Evolutionary conservation across 2,797 vertebrate species (phyloP).

Genomic region (Ctenochaetus hawaiiensis): DNA sequence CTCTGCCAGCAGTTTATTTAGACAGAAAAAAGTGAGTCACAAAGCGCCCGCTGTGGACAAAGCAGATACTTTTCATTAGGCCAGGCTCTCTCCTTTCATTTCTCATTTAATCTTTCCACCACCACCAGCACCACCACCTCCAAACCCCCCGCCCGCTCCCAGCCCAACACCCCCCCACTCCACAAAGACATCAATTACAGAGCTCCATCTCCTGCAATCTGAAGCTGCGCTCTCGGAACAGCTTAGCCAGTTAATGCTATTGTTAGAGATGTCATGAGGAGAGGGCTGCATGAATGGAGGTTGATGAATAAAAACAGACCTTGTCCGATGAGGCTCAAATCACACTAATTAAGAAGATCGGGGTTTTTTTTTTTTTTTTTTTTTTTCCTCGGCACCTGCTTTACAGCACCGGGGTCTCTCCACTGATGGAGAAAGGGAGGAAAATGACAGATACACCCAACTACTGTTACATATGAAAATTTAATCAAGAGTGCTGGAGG

Average conservation of each 20-base stretch:
- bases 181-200: slow-evolving; percentile 70
- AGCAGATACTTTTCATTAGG: slow-evolving; percentile 64
- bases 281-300: slow-evolving; percentile 48
- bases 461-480: slow-evolving; percentile 57
- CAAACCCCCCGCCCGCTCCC: neutral
- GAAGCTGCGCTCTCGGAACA: slow-evolving; percentile 41
- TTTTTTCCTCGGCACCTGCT: slow-evolving; percentile 48
- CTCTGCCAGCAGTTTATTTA: slow-evolving; percentile 55
- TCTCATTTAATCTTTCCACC: slow-evolving; percentile 64
- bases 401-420: slow-evolving; percentile 17
- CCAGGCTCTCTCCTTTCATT: slow-evolving; percentile 59
- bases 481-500: slow-evolving; percentile 62
- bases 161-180: slow-evolving; percentile 13
- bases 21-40: slow-evolving; percentile 26
- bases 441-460: slow-evolving; percentile 52
- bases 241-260: slow-evolving; percentile 70
- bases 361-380: neutral
- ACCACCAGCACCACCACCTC: too few relatives aligned
- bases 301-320: slow-evolving; percentile 71
- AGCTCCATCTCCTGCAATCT: slow-evolving; percentile 66
- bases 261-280: slow-evolving; percentile 61
- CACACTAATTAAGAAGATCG: slow-evolving; percentile 62
- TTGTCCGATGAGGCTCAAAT: slow-evolving; percentile 60
- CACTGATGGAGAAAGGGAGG: slow-evolving; percentile 28
- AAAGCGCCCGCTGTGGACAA: slow-evolving; percentile 33